Conservation (phyloP, 2,797 vertebrate species). For the Arnoldichthys spilopterus region DNA sequence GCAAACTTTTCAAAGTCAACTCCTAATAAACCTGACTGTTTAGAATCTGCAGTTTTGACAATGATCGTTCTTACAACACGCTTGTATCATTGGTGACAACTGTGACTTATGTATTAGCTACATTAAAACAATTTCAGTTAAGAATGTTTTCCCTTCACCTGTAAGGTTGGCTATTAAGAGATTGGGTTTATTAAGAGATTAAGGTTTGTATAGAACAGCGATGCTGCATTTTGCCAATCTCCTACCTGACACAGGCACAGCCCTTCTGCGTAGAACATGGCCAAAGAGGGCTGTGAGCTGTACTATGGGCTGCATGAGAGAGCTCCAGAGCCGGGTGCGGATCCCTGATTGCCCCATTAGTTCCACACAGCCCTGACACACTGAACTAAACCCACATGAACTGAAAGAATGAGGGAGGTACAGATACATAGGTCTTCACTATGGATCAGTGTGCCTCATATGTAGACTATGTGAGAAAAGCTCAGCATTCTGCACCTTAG, state of each 20-base stretch:
- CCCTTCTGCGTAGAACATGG: conserved; percentile 29
- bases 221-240: background rate
- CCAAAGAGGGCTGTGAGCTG: conserved; percentile 37
- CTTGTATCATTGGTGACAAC: background rate
- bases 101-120: background rate
- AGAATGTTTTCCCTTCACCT: background rate
- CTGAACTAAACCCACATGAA: background rate
- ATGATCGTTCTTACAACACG: background rate
- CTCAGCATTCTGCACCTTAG: conserved; percentile 38
- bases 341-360: conserved; percentile 36
- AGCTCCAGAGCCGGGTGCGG: conserved; percentile 32
- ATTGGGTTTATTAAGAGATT: background rate
- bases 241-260: conserved; percentile 39
- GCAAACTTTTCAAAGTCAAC: too few species aligned
- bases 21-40: background rate
- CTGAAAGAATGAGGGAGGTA: conserved; percentile 39
- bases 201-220: too few species aligned
- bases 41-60: background rate
- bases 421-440: conserved; percentile 55
- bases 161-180: background rate
- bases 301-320: conserved; percentile 35
- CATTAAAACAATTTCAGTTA: background rate
- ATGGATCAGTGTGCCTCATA: conserved; percentile 62
- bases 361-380: background rate
- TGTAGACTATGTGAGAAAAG: conserved; percentile 67